Evolutionary conservation across 2,888 invertebrate genomes (phyloP), one percentile per base, ranked within the genome.

Genomic region (Chrysomela aeneicollis): DNA sequence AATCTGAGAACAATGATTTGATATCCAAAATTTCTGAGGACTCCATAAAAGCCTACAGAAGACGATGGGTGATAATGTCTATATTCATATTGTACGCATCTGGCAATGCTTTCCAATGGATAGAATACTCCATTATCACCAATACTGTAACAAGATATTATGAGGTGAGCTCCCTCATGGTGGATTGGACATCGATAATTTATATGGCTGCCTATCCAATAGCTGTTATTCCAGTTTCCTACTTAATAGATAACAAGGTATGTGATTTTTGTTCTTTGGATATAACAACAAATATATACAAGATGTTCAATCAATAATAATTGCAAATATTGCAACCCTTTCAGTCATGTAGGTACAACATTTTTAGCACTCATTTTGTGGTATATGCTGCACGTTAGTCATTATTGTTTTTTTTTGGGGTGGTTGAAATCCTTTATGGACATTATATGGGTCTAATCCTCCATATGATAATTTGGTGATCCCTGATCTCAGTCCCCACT

Each of bases 151-250:
- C 18, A 15, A 35, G 19, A 53, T 53, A 53, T 12, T 53, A 53
- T 35, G 53, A 9, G 2, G 53, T 53, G 2, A 53, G 53, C 18
- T 18, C 32, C 1, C 12, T 19, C 1, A 53, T 18, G 12, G 53
- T 53, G 53, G 35, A 32, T 35, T 53, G 53, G 53, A 53, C 53
- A 6, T 53, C 60, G 52, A 46, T 51, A 92, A 89, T 98, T 77
- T 98, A 92, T 85, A 98, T 98, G 98, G 88, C 95, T 68, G 88
- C 91, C 2, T 99, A 99, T 84, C 95, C 98, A 74, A 94, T 97
- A 8, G 88, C 98, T 71, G 94, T 98, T 76, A 92, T 98, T 78
- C 98, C 98, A 0, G 97, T 93, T 17, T 95, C 95, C 78, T 98
- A 93, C 90, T 87, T 98, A 61, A 87, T 98, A 74, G 95, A 98